Evolutionary conservation across 2,888 invertebrate species (phyloP).

Genomic region (Geophilus truncorum): DNA sequence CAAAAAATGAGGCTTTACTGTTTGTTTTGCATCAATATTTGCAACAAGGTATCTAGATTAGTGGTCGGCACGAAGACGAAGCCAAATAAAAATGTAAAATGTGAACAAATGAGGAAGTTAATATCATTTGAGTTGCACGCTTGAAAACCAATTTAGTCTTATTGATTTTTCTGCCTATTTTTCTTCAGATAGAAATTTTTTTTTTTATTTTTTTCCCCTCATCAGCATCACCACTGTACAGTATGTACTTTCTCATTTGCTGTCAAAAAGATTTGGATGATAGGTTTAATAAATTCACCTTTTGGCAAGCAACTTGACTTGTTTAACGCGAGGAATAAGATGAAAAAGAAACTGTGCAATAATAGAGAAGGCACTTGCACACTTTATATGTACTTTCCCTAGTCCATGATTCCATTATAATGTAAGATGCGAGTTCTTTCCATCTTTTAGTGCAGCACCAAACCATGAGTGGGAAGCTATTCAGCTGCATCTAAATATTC

Average conservation of each 20-base stretch:
- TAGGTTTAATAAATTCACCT: constrained; percentile 20
- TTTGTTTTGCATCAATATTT: too few species aligned
- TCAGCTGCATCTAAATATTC: constrained; percentile 16
- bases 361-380: background rate
- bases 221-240: background rate
- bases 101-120: constrained; percentile 2
- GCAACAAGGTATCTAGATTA: too few species aligned
- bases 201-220: background rate
- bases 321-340: background rate
- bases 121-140: constrained; percentile 4
- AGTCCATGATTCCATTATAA: constrained; percentile 11
- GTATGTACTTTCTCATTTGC: background rate
- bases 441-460: background rate
- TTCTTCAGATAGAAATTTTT: background rate
- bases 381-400: background rate
- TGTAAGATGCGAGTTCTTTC: background rate
- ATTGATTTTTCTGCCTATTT: background rate
- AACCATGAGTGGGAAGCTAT: background rate
- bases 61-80: background rate
- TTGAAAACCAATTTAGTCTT: constrained; percentile 15
- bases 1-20: background rate
- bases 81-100: background rate
- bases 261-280: constrained; percentile 10
- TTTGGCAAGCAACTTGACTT: background rate
- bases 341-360: background rate